These are phyloP conservation scores for Morbakka virulenta DNA, from an alignment of 30 jellyfish, hydroid and myxozoan genomes.

Conservation along the genomic window DNA sequence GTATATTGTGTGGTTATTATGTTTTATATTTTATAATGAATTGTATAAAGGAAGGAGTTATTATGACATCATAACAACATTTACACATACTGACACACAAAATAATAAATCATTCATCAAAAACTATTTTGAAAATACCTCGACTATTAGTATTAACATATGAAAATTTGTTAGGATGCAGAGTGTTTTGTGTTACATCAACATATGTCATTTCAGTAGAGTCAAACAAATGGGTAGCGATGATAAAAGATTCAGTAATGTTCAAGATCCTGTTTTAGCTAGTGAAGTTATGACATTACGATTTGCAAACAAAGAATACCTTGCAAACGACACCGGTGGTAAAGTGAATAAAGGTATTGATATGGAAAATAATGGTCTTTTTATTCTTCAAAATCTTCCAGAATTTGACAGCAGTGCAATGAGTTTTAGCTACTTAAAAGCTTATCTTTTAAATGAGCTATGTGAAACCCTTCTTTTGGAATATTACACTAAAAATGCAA, in stretches of 20 bases:
- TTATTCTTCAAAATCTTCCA: too few species aligned
- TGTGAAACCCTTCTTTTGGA: too few species aligned
- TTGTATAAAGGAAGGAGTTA: constrained; percentile 2
- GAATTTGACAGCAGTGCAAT: too few species aligned
- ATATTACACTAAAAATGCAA: too few species aligned
- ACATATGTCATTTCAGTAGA: background rate
- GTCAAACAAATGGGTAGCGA: background rate
- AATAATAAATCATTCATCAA: background rate
- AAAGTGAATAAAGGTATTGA: too few species aligned
- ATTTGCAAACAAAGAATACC: too few species aligned
- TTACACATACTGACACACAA: background rate
- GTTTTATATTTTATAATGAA: constrained; percentile 9
- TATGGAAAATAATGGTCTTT: background rate
- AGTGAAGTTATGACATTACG: too few species aligned
- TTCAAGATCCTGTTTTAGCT: constrained; percentile 14
- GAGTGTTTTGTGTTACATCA: background rate
- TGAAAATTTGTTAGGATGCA: constrained; percentile 1
- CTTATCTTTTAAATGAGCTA: too few species aligned
- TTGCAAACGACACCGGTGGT: too few species aligned
- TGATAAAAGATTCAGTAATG: background rate
- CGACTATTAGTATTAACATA: background rate
- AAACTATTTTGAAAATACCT: constrained; percentile 7
- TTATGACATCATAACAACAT: constrained; percentile 18
- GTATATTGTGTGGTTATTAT: constrained; percentile 24
- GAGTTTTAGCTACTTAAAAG: too few species aligned